phyloP scores from a whole-genome alignment of 2,888 invertebrate genomes.

The Mayetiola destructor region DNA sequence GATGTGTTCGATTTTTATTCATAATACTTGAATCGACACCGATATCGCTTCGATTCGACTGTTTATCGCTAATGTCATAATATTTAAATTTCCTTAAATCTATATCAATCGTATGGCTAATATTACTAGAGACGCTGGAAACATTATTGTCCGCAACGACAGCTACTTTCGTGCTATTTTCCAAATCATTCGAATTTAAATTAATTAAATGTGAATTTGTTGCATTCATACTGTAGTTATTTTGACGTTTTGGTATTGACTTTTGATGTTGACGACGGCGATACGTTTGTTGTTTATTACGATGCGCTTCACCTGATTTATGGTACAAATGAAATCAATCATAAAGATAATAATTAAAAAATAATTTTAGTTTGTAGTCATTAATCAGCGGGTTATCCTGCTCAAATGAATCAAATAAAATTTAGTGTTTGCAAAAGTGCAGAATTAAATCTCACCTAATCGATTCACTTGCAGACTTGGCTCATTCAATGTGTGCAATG shows the following conservation, averaged over 20 bases:
- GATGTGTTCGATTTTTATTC: too few species aligned
- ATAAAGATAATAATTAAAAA: too few species aligned
- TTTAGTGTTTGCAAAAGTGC: too few species aligned
- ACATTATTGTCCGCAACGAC: not conserved
- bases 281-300: not conserved
- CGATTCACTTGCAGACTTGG: too few species aligned
- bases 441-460: too few species aligned
- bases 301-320: not conserved
- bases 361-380: too few species aligned
- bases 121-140: not conserved
- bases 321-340: not conserved
- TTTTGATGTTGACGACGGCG: too few species aligned
- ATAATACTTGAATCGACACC: not conserved
- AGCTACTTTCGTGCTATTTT: not conserved
- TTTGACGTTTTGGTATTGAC: constrained; percentile 2
- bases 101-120: too few species aligned
- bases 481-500: too few species aligned
- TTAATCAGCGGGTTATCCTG: too few species aligned
- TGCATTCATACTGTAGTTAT: not conserved
- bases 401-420: too few species aligned
- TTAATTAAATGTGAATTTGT: not conserved
- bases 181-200: not conserved
- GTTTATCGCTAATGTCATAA: not conserved
- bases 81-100: too few species aligned
- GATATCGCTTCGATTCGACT: not conserved